phyloP scores from a whole-genome alignment of 2,797 vertebrate species.

The Clarias pachynema region DNA sequence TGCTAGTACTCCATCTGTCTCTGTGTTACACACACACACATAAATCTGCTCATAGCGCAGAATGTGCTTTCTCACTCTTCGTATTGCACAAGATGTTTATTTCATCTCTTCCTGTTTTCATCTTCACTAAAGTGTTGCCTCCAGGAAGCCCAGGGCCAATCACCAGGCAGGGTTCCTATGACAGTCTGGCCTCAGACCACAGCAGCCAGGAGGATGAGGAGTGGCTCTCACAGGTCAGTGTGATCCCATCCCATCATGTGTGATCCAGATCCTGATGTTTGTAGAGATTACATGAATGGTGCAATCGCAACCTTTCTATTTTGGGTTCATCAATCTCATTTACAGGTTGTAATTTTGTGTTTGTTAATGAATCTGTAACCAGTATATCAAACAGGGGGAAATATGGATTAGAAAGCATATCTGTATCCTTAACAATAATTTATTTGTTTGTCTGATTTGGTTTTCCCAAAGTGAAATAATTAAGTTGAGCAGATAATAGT shows the following conservation, averaged over 20 bases:
- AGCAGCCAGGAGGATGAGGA: conserved; percentile 95
- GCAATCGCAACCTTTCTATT: not conserved
- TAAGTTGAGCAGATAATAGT: not conserved
- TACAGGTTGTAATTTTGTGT: not conserved
- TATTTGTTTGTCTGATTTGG: not conserved
- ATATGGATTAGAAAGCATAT: not conserved
- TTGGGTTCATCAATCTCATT: not conserved
- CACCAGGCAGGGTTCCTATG: conserved; percentile 90
- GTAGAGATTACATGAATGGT: not conserved
- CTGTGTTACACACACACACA: conserved; percentile 49
- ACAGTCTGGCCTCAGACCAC: conserved; percentile 92
- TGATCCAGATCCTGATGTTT: not conserved
- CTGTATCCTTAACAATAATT: not conserved
- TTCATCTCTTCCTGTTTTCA: conserved; percentile 34
- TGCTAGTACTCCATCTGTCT: conserved; percentile 72
- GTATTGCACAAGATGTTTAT: conserved; percentile 40
- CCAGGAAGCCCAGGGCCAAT: conserved; percentile 90
- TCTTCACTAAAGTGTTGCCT: conserved; percentile 77
- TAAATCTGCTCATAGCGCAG: conserved; percentile 47
- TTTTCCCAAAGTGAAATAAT: not conserved
- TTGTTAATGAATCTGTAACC: not conserved
- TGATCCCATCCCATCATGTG: not conserved
- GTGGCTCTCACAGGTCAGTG: conserved; percentile 98
- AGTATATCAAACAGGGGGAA: not conserved
- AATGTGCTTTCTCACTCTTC: conserved; percentile 36